These are phyloP conservation scores for Diplogasteroides magnus DNA, from an alignment of 1,140 invertebrate genomes.

Conservation along the genomic window DNA sequence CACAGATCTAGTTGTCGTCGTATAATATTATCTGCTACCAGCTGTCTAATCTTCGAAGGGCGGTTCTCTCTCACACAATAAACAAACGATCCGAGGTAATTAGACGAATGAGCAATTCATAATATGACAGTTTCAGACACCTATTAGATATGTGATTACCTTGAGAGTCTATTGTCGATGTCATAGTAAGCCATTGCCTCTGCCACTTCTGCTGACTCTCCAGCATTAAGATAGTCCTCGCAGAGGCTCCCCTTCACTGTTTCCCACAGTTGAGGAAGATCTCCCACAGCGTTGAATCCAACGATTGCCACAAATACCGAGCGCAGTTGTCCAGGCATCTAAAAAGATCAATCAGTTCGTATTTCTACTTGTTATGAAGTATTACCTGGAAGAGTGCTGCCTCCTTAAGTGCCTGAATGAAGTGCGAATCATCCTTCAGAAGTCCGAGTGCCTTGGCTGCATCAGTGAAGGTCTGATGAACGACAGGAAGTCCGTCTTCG, in stretches of 20 bases:
- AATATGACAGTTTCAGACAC: no score
- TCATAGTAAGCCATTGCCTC: slow-evolving; percentile 13
- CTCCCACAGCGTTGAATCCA: slow-evolving; percentile 1
- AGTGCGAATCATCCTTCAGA: background rate
- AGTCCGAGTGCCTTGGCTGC: background rate
- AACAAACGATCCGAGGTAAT: no score
- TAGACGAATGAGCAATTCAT: no score
- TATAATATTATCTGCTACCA: no score
- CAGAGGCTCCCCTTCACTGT: background rate
- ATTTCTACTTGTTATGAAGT: background rate
- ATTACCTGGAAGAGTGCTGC: background rate
- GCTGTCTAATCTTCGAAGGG: no score
- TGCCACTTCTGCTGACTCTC: slow-evolving; percentile 1
- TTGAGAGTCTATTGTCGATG: background rate
- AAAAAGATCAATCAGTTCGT: background rate
- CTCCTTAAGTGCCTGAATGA: background rate
- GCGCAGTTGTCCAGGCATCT: slow-evolving; percentile 4
- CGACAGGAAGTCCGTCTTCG: background rate
- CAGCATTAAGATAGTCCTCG: slow-evolving; percentile 4
- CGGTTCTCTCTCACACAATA: no score
- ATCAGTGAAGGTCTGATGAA: background rate
- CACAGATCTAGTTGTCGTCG: no score
- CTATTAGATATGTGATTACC: no score
- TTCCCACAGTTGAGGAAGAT: slow-evolving; percentile 5
- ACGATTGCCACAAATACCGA: background rate